Base-by-base conservation (phyloP, 1,140 invertebrate genomes). In the Adoxophyes honmai region DNA sequence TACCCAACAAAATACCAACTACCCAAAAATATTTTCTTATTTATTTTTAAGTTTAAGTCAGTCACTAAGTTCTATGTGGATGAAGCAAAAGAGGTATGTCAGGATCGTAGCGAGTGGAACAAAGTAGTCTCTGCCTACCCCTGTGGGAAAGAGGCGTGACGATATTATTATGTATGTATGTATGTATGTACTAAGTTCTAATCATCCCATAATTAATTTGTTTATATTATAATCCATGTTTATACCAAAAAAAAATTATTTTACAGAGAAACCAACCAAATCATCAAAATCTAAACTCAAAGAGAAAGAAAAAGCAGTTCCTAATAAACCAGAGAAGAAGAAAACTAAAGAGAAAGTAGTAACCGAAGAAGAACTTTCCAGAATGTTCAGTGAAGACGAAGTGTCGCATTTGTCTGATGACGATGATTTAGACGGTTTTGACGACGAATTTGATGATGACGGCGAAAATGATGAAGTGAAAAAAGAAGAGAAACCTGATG, bases 371-470 rank as follows among this genome's bases (percentile, higher is more conserved):
- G 77, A 87, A 58, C 69, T 89, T 37, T 69, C 70, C 62, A 81
- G 86, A 65, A 75, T 81, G 3, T 84, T 89, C 35, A 85, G 83
- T 76, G 86, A 90, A 68, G 85, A 89, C 68, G 82, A 83, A 66
- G 66, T 89, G 4, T 84, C 78, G 33, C 78, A 86, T 64, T 68
- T 78, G 34, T 75, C 78, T 55, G 84, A 81, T 74, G 83, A 84
- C 48, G 62, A 68, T 52, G 70, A 73, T 34, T 53, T 70, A 10
- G 68, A 72, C 36, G 68, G 57, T 64, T 64, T 35, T 62, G 68
- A 55, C 57, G 66, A 57, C 59, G 71, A 83, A 39, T 48, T 48
- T 48, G 60, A 76, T 60, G 56, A 74, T 57, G 69, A 74, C 64
- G 56, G 65, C 55, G 59, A 66, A 38, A 55, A 21, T 59, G 61